A percentile compares a stretch with the other conserved stretches of the same genome.
Evolutionary conservation across 2,888 invertebrate genomes (phyloP).

Genomic region (Bellardia bayeri): DNA sequence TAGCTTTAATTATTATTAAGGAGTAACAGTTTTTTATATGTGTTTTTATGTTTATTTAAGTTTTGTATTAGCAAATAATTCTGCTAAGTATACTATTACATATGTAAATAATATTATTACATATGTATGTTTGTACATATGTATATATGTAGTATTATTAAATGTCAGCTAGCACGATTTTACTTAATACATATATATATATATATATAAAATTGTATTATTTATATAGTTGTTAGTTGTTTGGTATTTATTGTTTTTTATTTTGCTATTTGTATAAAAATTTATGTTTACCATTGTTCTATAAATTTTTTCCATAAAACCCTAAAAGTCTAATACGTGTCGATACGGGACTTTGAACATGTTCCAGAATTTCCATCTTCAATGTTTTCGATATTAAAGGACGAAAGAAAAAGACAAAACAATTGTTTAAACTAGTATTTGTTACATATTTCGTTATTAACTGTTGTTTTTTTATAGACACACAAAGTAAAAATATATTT

Average conservation of each 20-base stretch:
- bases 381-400: slow-evolving; percentile 44
- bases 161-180: slow-evolving; percentile 12
- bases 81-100: neutral
- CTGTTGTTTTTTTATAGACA: neutral
- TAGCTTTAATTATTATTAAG: neutral
- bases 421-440: slow-evolving; percentile 33
- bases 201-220: slow-evolving; percentile 5
- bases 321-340: slow-evolving; percentile 84
- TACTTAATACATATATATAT: slow-evolving; percentile 3
- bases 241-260: slow-evolving; percentile 11
- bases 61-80: neutral
- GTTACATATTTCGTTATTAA: neutral
- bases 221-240: neutral
- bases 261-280: slow-evolving; percentile 57
- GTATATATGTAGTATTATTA: neutral
- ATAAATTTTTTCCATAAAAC: slow-evolving; percentile 84
- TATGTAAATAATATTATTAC: neutral
- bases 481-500: neutral
- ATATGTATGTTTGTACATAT: no score
- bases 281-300: slow-evolving; percentile 73
- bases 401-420: slow-evolving; percentile 61
- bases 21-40: neutral
- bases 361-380: slow-evolving; percentile 84
- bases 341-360: slow-evolving; percentile 84
- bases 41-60: neutral